These are phyloP conservation scores for Ianthella basta DNA, from an alignment of 37 sponge, comb jelly and placozoan genomes.

Conservation along the genomic window DNA sequence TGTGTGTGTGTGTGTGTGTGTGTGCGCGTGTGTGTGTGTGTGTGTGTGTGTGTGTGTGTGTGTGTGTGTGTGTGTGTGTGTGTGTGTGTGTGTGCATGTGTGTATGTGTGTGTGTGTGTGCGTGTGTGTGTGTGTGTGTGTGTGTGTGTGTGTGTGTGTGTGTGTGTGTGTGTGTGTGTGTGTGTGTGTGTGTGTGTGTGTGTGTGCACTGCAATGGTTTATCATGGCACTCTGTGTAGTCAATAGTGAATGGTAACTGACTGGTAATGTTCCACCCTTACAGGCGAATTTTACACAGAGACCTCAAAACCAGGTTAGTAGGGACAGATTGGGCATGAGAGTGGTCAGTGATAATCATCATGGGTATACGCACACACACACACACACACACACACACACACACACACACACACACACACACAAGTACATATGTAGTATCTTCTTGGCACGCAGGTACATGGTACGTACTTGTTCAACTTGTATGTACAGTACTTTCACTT, in stretches of 20 bases:
- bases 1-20: neutral
- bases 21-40: too few species aligned
- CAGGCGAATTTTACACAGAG: slow-evolving; percentile 90
- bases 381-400: neutral
- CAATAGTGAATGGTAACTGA: too few species aligned
- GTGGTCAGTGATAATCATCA: too few species aligned
- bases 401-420: neutral
- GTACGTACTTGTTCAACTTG: too few species aligned
- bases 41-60: neutral
- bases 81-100: neutral
- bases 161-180: too few species aligned
- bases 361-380: neutral
- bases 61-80: neutral
- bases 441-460: too few species aligned
- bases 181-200: neutral
- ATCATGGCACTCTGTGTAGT: neutral
- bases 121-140: neutral
- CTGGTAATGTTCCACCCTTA: neutral
- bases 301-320: slow-evolving; percentile 89
- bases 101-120: slow-evolving; percentile 17
- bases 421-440: too few species aligned
- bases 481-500: too few species aligned
- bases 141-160: neutral
- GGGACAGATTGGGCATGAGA: too few species aligned
- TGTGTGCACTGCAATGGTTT: neutral